Percentiles rank a stretch among this genome's conserved stretches.
phyloP scores from a whole-genome alignment of 2,113 vertebrate species.

The Gopherus evgoodei region DNA sequence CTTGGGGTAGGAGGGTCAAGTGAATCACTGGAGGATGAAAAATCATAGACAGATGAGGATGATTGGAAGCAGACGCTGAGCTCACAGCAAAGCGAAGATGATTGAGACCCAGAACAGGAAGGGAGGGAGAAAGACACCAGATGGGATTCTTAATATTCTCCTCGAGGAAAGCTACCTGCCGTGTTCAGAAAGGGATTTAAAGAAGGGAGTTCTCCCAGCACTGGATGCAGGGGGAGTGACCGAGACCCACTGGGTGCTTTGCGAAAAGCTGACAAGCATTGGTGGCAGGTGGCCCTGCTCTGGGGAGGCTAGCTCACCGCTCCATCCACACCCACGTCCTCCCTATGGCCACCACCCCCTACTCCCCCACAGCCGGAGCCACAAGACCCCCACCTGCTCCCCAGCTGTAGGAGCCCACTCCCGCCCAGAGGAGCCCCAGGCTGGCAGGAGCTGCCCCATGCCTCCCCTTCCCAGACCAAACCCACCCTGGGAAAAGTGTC shows the following conservation, averaged over 20 bases:
- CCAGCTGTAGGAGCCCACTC: no score
- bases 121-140: background rate
- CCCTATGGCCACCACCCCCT: rapidly evolving
- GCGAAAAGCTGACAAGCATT: no score
- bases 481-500: no score
- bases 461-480: no score
- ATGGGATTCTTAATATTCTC: background rate
- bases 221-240: background rate
- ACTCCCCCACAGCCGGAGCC: no score
- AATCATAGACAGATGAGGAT: background rate
- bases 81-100: background rate
- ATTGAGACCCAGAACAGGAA: background rate
- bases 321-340: no score
- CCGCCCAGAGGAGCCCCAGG: no score
- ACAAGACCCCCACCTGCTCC: no score
- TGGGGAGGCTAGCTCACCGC: no score
- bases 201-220: background rate
- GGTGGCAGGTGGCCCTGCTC: no score
- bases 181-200: background rate
- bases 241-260: background rate
- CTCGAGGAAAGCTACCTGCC: background rate
- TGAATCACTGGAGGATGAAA: background rate
- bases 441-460: no score
- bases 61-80: background rate
- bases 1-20: background rate